These are phyloP conservation scores for Drosophila tanythrix DNA, from an alignment of 2,888 invertebrate genomes.

Conservation along the genomic window DNA sequence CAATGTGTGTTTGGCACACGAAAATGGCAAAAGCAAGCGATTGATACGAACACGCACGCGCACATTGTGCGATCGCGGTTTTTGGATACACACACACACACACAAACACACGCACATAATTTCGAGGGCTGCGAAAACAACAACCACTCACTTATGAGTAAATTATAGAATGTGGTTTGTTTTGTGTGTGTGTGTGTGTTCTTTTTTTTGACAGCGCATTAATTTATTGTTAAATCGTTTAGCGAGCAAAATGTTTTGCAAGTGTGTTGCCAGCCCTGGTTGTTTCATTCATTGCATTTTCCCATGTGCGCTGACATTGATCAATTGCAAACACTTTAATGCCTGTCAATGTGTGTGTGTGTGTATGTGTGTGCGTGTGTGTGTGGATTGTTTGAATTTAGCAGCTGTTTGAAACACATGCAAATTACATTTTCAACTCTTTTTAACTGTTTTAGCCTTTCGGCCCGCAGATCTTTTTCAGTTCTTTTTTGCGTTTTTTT, in stretches of 20 bases:
- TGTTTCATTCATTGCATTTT: constrained; percentile 51
- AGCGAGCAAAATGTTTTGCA: background rate
- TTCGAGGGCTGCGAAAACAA: constrained; percentile 27
- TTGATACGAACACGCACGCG: constrained; percentile 57
- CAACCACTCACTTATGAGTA: background rate
- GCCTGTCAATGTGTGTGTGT: constrained; percentile 16
- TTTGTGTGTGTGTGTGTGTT: background rate
- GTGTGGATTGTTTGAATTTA: constrained; percentile 35
- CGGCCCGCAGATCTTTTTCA: constrained; percentile 21
- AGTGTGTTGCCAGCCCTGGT: constrained; percentile 43
- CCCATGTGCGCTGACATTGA: constrained; percentile 61
- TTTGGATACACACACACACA: background rate
- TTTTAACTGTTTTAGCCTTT: constrained; percentile 30
- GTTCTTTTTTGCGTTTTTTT: constrained; percentile 3
- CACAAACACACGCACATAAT: no score
- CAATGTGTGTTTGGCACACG: constrained; percentile 35
- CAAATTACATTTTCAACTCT: constrained; percentile 57
- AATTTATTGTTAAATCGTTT: constrained; percentile 9
- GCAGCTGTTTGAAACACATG: constrained; percentile 49
- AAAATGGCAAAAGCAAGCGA: constrained; percentile 59
- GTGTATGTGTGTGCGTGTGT: constrained; percentile 15
- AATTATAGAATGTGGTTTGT: background rate
- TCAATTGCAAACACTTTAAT: constrained; percentile 51
- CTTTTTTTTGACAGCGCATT: constrained; percentile 11
- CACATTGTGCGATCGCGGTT: constrained; percentile 35